Conservation (phyloP, 1,140 invertebrate genomes). For the Penaeus indicus region DNA sequence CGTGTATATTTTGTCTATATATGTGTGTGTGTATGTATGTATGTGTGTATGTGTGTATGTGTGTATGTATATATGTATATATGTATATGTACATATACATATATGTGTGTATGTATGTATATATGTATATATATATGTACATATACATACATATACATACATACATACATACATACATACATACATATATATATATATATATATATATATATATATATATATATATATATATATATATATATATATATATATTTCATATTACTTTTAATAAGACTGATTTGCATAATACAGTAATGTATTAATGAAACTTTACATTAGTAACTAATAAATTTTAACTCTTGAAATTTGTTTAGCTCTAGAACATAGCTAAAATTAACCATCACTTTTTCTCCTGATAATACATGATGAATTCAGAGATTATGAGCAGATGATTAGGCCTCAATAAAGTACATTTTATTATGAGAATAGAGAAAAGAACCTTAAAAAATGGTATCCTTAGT, state of each 20-base stretch:
- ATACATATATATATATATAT: conserved; percentile 1
- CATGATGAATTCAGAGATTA: conserved; percentile 54
- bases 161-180: not conserved
- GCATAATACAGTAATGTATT: no score
- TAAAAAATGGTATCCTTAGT: conserved; percentile 22
- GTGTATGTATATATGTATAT: not conserved
- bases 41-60: not conserved
- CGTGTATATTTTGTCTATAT: no score
- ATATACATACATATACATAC: not conserved
- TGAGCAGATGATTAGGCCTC: conserved; percentile 10
- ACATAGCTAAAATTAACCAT: conserved; percentile 26
- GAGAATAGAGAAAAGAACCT: conserved; percentile 34
- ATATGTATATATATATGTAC: not conserved
- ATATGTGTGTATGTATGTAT: not conserved
- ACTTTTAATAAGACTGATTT: no score
- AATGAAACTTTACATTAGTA: no score
- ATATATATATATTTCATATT: no score
- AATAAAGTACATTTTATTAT: conserved; percentile 21
- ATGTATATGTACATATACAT: conserved; percentile 4
- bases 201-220: no score
- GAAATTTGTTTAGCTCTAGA: no score
- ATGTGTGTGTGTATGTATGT: conserved; percentile 1
- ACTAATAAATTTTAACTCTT: no score
- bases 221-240: no score
- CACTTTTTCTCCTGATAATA: conserved; percentile 46